Evolutionary conservation across 2,888 invertebrate species (phyloP), one percentile per base, ranked within the genome.

Genomic region (Drosophila crucigera): DNA sequence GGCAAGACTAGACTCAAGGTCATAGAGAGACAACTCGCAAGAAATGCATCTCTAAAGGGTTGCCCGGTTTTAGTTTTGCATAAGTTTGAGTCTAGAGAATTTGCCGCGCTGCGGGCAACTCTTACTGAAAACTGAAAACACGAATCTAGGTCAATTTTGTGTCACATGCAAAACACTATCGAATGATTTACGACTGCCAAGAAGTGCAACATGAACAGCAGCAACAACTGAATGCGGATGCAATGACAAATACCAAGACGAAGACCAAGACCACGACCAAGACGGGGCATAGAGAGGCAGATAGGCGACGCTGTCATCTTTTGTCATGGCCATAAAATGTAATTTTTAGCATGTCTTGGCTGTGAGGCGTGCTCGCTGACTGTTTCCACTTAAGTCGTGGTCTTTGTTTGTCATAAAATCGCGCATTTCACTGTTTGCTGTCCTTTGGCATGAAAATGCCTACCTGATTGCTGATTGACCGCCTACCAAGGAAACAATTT

Each of bases 321-420:
- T 80, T 80, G 80, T 80, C 77, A 80, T 80, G 80, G 78, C 68
- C 78, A 75, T 80, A 80, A 80, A 80, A 68, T 75, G 72, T 49
- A 49, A 70, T 78, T 71, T 71, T 64, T 59, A 76, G 73, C 80
- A 72, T 76, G 68, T 76, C 68, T 67, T 75, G 53, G 66, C 68
- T 68, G 52, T 73, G 58, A 79, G 82, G 82, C 79, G 79, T 74
- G 76, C 68, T 69, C 74, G 31, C 76, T 68, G 74, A 69, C 80
- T 77, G 82, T 88, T 85, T 88, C 88, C 85, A 80, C 85, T 83
- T 86, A 86, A 86, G 82, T 68, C 64, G 60, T 60, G 50, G 75
- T 66, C 39, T 28, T 60, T 59, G 66, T 68, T 63, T 73, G 76
- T 73, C 85, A 72, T 85, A 80, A 86, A 88, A 79, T 76, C 78